A percentile compares a stretch with the other conserved stretches of the same genome.
These are phyloP conservation scores for Sphecodes monilicornis DNA, from an alignment of 2,888 invertebrate genomes.

Conservation along the genomic window DNA sequence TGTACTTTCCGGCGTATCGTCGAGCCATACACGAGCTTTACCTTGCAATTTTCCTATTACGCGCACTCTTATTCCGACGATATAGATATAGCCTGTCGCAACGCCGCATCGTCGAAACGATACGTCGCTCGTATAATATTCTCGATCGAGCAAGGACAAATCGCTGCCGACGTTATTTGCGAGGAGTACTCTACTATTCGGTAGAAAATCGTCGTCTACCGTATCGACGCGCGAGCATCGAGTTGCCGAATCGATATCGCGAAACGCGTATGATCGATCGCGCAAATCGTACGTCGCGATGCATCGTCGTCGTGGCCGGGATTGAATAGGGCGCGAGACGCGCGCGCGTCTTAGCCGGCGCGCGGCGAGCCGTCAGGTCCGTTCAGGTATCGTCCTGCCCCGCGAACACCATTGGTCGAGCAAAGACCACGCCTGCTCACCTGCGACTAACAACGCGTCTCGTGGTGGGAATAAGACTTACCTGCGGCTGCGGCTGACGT, in stretches of 20 bases:
- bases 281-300: slow-evolving; percentile 44
- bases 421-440: slow-evolving; percentile 81
- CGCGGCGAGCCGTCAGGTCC: slow-evolving; percentile 76
- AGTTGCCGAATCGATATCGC: slow-evolving; percentile 18
- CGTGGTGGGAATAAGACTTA: slow-evolving; percentile 72
- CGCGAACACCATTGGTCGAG: slow-evolving; percentile 80
- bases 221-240: not conserved
- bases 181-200: not conserved
- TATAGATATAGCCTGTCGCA: not conserved
- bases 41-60: slow-evolving; percentile 50
- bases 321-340: slow-evolving; percentile 51
- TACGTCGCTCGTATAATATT: slow-evolving; percentile 12
- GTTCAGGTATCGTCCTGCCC: slow-evolving; percentile 80
- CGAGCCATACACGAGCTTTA: slow-evolving; percentile 3
- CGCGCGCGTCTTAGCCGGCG: slow-evolving; percentile 73
- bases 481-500: slow-evolving; percentile 75
- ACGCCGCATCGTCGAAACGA: not conserved
- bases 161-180: not conserved
- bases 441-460: slow-evolving; percentile 73
- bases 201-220: not conserved
- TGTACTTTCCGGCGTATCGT: slow-evolving; percentile 26
- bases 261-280: slow-evolving; percentile 34
- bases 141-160: not conserved
- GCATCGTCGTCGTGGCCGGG: slow-evolving; percentile 35
- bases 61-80: not conserved